phyloP scores from a whole-genome alignment of 2,797 vertebrate species.

The Eptatretus atami region DNA sequence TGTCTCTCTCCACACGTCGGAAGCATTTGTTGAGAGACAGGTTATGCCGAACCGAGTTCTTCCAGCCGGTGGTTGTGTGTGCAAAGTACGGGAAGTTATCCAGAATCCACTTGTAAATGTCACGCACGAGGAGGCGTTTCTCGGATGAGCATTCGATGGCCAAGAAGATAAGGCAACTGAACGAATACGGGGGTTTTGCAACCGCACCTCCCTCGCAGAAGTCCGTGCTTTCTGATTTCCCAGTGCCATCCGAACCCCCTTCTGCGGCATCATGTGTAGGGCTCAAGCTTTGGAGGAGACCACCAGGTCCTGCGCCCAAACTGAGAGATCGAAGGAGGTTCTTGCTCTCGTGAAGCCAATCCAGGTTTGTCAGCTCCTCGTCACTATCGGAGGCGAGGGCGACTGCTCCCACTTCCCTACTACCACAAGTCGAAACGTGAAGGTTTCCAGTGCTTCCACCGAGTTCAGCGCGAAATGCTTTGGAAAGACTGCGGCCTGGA shows the following conservation, averaged over 20 bases:
- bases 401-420: no score
- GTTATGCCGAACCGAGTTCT: conserved; percentile 89
- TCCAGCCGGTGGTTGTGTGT: conserved; percentile 79
- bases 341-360: conserved; percentile 55
- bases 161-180: conserved; percentile 98
- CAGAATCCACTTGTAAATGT: conserved; percentile 94
- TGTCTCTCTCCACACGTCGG: conserved; percentile 10
- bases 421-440: no score
- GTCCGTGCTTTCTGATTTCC: conserved; percentile 11
- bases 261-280: conserved; percentile 38
- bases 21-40: conserved; percentile 14
- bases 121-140: conserved; percentile 75
- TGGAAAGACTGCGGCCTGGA: no score
- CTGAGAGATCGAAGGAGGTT: conserved; percentile 58
- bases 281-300: conserved; percentile 39
- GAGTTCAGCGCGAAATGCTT: no score
- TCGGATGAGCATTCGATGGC: conserved; percentile 76
- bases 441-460: no score
- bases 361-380: conserved; percentile 51
- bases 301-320: conserved; percentile 13
- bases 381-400: conserved; percentile 12
- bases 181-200: conserved; percentile 75
- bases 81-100: conserved; percentile 92
- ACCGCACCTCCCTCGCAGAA: conserved; percentile 44
- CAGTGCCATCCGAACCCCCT: no score